These are phyloP conservation scores for Pterocles orientalis DNA, from an alignment of 2,113 vertebrate genomes.

Conservation along the genomic window DNA sequence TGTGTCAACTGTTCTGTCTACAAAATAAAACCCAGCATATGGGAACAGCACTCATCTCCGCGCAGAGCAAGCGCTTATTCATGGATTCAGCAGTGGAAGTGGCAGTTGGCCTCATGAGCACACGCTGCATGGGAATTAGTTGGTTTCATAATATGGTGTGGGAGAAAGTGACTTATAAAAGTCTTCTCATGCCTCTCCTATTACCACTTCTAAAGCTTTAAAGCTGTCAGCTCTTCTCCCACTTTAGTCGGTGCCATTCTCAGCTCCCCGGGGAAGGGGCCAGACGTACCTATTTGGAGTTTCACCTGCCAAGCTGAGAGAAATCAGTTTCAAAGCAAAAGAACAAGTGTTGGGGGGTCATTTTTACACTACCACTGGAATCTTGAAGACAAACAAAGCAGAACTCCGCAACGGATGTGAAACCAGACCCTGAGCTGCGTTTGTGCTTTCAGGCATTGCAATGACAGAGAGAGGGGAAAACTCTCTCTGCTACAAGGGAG, in stretches of 20 bases:
- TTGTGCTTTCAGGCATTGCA: constrained; percentile 29
- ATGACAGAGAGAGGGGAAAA: background rate
- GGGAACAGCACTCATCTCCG: constrained; percentile 53
- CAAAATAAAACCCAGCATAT: constrained; percentile 63
- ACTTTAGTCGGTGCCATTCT: constrained; percentile 59
- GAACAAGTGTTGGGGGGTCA: constrained; percentile 60
- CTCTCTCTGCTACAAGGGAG: background rate
- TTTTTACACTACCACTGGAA: constrained; percentile 25
- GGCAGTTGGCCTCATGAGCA: constrained; percentile 73
- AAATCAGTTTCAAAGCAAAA: constrained; percentile 66
- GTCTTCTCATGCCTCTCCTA: constrained; percentile 69
- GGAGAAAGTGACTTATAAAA: constrained; percentile 70
- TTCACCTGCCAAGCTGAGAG: constrained; percentile 69
- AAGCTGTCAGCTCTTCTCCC: constrained; percentile 72
- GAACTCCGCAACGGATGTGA: background rate
- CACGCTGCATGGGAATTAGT: constrained; percentile 68
- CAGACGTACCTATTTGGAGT: constrained; percentile 58
- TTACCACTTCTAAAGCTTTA: constrained; percentile 75
- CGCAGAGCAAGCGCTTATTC: constrained; percentile 61
- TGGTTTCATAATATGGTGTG: constrained; percentile 68
- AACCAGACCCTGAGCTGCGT: background rate
- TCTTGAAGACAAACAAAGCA: constrained; percentile 60
- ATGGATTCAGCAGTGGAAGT: constrained; percentile 67
- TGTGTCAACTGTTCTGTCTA: constrained; percentile 59
- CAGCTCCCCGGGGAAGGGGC: constrained; percentile 31